Evolutionary conservation across 2,113 vertebrate genomes (phyloP), one percentile per base, ranked within the genome.

Genomic region (Pteropus alecto): DNA sequence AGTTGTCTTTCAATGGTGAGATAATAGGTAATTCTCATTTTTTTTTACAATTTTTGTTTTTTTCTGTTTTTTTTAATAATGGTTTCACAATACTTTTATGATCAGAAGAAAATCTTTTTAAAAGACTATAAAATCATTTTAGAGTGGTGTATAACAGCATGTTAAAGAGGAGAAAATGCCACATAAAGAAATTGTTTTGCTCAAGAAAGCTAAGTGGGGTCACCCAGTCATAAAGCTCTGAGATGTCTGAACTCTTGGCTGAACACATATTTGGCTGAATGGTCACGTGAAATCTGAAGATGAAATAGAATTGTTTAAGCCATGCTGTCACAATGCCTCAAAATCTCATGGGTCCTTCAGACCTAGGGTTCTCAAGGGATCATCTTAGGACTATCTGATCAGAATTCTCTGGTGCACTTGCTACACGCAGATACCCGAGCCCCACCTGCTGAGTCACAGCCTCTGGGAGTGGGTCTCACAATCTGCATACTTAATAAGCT

Each of bases 121-220:
- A 92, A 87, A 58, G 24, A 26, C 58, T 10, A 60, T 24, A 95
- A 90, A 58, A 19, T 85, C 38, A 84, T 48, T 94, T 83, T 90
- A 56, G 60, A 73, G 68, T 38, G 30, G 22, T 28, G 71, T 54
- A 41, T 56, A 79, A 21, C 21, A 46, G 11, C 33, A 78, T 76
- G 24, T 41, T 43, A 28, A 71, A 86, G 73, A 71, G 33, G 51
- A 15, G 15, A 4, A 3, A 24, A 51, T 26, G 6, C 26, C 79
- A 71, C 48, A 28, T 35, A 38, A 79, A 78, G 58, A 87, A 58
- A 87, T 10, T n/a, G 38, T 58, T 87, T 48, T 56, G 46, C 60
- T 92, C 58, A 26, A 43, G 24, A 54, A 58, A 65, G 16, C 33
- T 13, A 61, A 41, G 30, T 28, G n/a, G 46, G 35, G 13, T 46